Evolutionary conservation across 30 jellyfish, hydroid and myxozoan species (phyloP), one percentile per base, ranked within the genome.

Genomic region (Aurelia aurita complex sp. Pacific): DNA sequence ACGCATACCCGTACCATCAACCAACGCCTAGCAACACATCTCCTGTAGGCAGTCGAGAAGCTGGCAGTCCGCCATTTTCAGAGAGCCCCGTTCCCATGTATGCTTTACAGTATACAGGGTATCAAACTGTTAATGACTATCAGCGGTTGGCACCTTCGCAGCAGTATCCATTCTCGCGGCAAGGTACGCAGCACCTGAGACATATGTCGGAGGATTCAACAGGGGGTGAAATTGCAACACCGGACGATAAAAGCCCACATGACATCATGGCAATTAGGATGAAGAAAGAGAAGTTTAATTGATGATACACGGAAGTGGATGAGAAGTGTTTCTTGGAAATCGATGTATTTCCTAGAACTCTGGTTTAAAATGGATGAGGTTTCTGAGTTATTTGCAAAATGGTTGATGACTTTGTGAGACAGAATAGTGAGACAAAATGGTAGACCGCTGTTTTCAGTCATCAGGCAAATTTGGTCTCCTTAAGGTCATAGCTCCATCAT

Each of bases 61-160:
- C 86, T 15, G 42, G 76, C 42, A 72, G 86, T 61, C 92, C 85
- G 19, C 80, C 74, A n/a, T 83, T 70, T 69, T 83, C 92, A 23
- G 66, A 40, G 13, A 75, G 86, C 46, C 85, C 85, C 63, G 67
- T 69, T 18, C 85, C 91, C 36, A 82, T 83, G 92, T 64, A 70
- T 52, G 76, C 86, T 5, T 40, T 83, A n/a, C 92, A 83, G 51
- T 83, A 83, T 77, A 64, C 82, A 18, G 92, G 92, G 4, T 71
- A 83, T 62, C 86, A 50, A 34, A 8, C 53, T n/a, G 69, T 59
- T 13, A 65, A 82, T 64, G 86, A 71, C 15, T 83, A 83, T 65
- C 79, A 76, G 43, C 79, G 92, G 12, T 18, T 60, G 11, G 42
- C 86, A 2, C 77, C 86, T 73, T 42, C 92, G 82, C 86, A 71